Evolutionary conservation across 1,140 invertebrate genomes (phyloP).

Genomic region (Diuraphis noxia): DNA sequence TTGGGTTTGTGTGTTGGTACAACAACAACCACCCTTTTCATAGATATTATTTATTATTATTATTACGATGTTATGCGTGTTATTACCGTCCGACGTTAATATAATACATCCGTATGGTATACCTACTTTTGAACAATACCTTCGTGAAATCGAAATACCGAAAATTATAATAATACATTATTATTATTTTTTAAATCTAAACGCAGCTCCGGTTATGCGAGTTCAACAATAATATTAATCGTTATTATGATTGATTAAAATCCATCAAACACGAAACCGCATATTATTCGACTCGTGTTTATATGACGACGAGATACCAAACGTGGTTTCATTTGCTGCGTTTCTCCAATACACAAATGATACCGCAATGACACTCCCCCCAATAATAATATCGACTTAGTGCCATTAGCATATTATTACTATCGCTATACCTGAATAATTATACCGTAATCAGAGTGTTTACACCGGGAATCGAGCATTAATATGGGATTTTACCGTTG

Average conservation of each 20-base stretch:
- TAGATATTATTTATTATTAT: not conserved
- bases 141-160: not conserved
- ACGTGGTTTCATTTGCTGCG: not conserved
- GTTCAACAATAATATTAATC: too few species aligned
- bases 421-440: not conserved
- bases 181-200: too few species aligned
- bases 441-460: not conserved
- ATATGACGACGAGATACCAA: not conserved
- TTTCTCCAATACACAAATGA: not conserved
- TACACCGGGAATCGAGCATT: not conserved
- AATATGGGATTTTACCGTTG: not conserved
- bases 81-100: not conserved
- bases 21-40: slow-evolving; percentile 39
- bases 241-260: not conserved
- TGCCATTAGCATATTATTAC: not conserved
- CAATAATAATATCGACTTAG: not conserved
- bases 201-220: not conserved
- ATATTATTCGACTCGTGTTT: not conserved
- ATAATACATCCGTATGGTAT: not conserved
- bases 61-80: not conserved
- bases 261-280: not conserved
- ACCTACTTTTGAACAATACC: too few species aligned
- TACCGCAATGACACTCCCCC: not conserved
- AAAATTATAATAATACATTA: too few species aligned
- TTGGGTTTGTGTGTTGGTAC: not conserved